Conservation (phyloP, 2,888 invertebrate genomes). For the Alsophila aescularia region DNA sequence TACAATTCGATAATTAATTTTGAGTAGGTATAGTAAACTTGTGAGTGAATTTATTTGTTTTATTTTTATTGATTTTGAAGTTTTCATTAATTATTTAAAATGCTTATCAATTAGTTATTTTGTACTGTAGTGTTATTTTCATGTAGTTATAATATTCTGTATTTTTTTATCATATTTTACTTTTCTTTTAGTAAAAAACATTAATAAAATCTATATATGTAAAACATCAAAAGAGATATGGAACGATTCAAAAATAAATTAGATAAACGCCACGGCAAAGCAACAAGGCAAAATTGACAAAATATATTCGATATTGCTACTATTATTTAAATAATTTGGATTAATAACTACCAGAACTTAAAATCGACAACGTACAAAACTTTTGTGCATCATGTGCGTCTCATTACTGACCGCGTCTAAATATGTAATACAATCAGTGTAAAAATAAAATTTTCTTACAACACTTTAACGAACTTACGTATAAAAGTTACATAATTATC, state of each 20-base stretch:
- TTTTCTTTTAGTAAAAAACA: constrained; percentile 39
- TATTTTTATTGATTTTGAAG: background rate
- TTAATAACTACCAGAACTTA: constrained; percentile 1
- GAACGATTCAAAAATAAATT: constrained; percentile 39
- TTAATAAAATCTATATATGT: constrained; percentile 38
- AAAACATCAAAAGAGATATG: constrained; percentile 45
- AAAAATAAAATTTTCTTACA: constrained; percentile 71
- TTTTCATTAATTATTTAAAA: constrained; percentile 26
- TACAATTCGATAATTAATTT: too few relatives aligned
- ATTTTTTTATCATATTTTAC: constrained; percentile 30
- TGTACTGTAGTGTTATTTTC: constrained; percentile 52
- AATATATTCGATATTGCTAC: constrained; percentile 17
- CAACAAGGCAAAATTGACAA: constrained; percentile 12
- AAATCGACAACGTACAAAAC: constrained; percentile 18
- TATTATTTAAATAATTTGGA: constrained; percentile 19
- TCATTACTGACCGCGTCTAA: constrained; percentile 46
- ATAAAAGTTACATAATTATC: constrained; percentile 60
- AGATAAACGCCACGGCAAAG: constrained; percentile 8
- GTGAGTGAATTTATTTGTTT: background rate
- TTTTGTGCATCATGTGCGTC: constrained; percentile 68
- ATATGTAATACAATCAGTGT: constrained; percentile 64
- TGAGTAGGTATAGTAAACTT: too few relatives aligned
- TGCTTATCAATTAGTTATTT: constrained; percentile 50
- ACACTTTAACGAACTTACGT: constrained; percentile 67
- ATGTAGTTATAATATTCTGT: constrained; percentile 31